Conservation (phyloP, 2,113 vertebrate genomes). For the Spea bombifrons region DNA sequence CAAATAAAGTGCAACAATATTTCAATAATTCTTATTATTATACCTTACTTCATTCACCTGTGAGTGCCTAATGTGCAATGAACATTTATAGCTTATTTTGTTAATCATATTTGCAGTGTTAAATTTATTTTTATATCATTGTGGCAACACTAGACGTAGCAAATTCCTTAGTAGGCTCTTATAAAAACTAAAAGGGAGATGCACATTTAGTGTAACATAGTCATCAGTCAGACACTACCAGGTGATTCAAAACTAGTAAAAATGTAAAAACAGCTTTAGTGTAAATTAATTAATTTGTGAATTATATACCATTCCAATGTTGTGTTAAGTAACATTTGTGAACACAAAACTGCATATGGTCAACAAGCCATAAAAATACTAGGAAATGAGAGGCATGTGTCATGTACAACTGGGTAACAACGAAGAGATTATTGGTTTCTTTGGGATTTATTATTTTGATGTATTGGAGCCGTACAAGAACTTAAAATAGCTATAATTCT, state of each 20-base stretch:
- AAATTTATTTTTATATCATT: constrained; percentile 56
- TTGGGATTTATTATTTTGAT: constrained; percentile 72
- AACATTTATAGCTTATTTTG: constrained; percentile 37
- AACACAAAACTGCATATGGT: constrained; percentile 64
- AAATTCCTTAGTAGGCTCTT: constrained; percentile 63
- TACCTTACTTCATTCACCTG: constrained; percentile 20
- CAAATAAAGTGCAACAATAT: background rate
- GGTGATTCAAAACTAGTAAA: constrained; percentile 67
- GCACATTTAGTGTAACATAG: constrained; percentile 60
- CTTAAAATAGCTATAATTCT: constrained; percentile 24
- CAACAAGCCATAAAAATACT: constrained; percentile 62
- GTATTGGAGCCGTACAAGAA: constrained; percentile 50
- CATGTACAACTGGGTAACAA: constrained; percentile 60
- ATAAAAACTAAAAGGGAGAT: constrained; percentile 59
- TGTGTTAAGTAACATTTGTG: constrained; percentile 56
- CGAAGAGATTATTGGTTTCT: constrained; percentile 65
- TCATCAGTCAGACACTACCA: constrained; percentile 62
- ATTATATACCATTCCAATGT: constrained; percentile 54
- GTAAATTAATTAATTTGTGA: constrained; percentile 60
- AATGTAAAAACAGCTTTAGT: constrained; percentile 63
- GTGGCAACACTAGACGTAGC: constrained; percentile 53
- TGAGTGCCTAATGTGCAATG: constrained; percentile 51
- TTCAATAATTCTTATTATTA: constrained; percentile 51
- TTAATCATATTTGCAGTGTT: constrained; percentile 33
- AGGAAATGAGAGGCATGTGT: constrained; percentile 57